These are phyloP conservation scores for Acanthosepion esculentum DNA, from an alignment of 2,888 invertebrate species.

Conservation along the genomic window DNA sequence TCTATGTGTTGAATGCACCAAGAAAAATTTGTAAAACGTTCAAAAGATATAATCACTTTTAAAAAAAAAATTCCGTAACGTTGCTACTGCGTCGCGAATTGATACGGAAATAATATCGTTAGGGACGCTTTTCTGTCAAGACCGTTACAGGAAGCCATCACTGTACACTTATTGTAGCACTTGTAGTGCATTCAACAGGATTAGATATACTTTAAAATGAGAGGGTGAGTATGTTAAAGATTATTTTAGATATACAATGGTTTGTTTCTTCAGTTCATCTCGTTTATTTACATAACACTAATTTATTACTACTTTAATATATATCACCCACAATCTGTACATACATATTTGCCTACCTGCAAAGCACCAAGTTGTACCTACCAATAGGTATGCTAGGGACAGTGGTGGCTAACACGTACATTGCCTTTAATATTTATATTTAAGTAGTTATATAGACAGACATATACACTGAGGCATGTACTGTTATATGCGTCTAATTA, in stretches of 20 bases:
- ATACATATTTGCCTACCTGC: neutral
- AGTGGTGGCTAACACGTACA: conserved; percentile 2
- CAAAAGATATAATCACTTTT: too few relatives aligned
- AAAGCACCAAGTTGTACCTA: neutral
- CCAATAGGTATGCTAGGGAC: neutral
- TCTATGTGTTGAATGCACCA: too few relatives aligned
- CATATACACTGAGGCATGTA: too few relatives aligned
- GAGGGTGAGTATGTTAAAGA: neutral
- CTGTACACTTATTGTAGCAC: conserved; percentile 33
- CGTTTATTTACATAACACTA: neutral
- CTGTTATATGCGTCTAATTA: too few relatives aligned
- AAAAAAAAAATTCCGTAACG: too few relatives aligned
- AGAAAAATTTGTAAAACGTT: too few relatives aligned
- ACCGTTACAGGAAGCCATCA: conserved; percentile 33
- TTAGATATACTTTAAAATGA: conserved; percentile 13
- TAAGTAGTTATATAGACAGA: neutral
- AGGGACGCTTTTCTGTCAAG: neutral
- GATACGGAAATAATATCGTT: conserved; percentile 4
- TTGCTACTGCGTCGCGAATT: too few relatives aligned
- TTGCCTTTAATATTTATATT: conserved; percentile 25
- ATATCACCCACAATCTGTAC: neutral
- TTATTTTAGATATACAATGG: neutral
- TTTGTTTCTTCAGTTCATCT: neutral
- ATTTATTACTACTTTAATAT: too few relatives aligned
- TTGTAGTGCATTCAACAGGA: conserved; percentile 33